Evolutionary conservation across 1,140 invertebrate species (phyloP), one percentile per base, ranked within the genome.

Genomic region (Procambarus virginalis): DNA sequence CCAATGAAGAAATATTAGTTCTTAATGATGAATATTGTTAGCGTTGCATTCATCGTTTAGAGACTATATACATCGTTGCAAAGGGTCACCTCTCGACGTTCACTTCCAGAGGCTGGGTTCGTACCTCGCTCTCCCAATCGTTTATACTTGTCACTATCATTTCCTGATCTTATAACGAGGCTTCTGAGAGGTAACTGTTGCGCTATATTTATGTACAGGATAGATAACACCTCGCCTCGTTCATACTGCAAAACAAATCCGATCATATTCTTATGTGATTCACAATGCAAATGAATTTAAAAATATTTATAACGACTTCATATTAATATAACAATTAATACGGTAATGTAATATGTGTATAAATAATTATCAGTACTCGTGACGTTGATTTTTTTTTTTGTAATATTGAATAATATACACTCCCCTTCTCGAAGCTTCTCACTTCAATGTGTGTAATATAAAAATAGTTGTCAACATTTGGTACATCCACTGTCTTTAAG

Each of bases 71-170:
- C 68, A 5, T 34, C n/a, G n/a, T 34, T 73, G 22, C 5, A 20
- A 34, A 20, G 64, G 49, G 45, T 5, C 48, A 22, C 14, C 68
- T 20, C 14, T 14, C 81, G 22, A 45, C 55, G 55, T 58, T 22
- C 10, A 68, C 58, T 45, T 12, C n/a, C 55, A 22, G 10, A 46
- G 55, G 3, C 45, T 48, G 22, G 55, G n/a, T 84, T 49, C 68
- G 34, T 46, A 49, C 45, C 60, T 49, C 46, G 14, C 48, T 70
- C 68, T 68, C 73, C 82, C 82, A 84, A 70, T 73, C 64, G 64
- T 84, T 84, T 84, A 84, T 84, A 51, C 82, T 84, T 84, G 82
- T 84, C 82, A 84, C 82, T 73, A 73, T 68, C 64, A 84, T 73
- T 84, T 73, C 68, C 45, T 68, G 45, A 45, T 84, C 82, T 22